Percentiles rank a stretch among this genome's conserved stretches.
phyloP scores from a whole-genome alignment of 1,140 invertebrate genomes.

The Monochamus saltuarius region DNA sequence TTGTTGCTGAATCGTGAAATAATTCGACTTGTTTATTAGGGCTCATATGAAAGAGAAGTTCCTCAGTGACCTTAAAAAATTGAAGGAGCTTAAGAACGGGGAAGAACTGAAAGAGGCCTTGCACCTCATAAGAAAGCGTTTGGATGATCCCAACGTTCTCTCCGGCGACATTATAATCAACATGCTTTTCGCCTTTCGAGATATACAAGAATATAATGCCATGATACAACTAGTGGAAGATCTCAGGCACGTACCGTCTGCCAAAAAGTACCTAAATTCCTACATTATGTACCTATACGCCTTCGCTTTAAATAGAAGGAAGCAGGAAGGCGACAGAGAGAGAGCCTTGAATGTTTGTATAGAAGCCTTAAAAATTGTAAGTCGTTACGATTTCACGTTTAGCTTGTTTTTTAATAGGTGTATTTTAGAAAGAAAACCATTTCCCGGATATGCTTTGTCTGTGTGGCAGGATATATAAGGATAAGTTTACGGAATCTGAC shows the following conservation, averaged over 20 bases:
- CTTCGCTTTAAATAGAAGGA: conserved; percentile 94
- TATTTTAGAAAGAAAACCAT: conserved; percentile 76
- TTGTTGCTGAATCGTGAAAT: too few species aligned
- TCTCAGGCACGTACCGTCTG: conserved; percentile 88
- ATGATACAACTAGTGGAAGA: conserved; percentile 98
- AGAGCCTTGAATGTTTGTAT: conserved; percentile 90
- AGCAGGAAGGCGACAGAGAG: conserved; percentile 91
- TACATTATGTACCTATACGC: conserved; percentile 93
- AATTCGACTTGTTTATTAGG: conserved; percentile 58
- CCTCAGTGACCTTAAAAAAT: conserved; percentile 89
- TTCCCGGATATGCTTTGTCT: conserved; percentile 97
- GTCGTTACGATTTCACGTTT: background rate
- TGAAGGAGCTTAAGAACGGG: conserved; percentile 82
- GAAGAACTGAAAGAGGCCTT: conserved; percentile 84
- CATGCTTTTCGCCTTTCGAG: conserved; percentile 88
- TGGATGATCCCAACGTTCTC: conserved; percentile 96
- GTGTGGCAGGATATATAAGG: conserved; percentile 98
- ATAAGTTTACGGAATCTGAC: conserved; percentile 95
- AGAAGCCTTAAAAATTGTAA: conserved; percentile 77
- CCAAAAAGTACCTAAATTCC: conserved; percentile 85
- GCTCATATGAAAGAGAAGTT: conserved; percentile 99
- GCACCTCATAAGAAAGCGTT: conserved; percentile 85
- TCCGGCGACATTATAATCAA: conserved; percentile 93
- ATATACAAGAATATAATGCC: conserved; percentile 96
- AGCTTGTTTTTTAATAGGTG: background rate